Evolutionary conservation across 1,140 invertebrate genomes (phyloP).

Genomic region (Saccostrea cuccullata): DNA sequence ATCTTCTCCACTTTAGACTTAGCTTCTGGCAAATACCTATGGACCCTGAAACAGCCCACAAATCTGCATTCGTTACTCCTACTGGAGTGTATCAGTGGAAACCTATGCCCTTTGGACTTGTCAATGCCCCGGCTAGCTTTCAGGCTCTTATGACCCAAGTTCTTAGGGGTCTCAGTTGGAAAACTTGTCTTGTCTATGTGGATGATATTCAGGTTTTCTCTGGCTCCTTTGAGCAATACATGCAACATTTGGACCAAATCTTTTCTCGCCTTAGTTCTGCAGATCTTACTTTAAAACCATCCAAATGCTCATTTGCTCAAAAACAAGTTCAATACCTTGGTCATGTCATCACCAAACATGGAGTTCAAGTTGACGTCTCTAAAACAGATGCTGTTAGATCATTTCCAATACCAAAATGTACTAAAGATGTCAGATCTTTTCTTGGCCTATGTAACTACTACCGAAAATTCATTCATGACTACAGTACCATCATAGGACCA

Average conservation of each 20-base stretch:
- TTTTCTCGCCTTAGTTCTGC: no score
- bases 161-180: no score
- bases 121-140: conserved; percentile 45
- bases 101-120: conserved; percentile 55
- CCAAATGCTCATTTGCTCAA: no score
- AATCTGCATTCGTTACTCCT: conserved; percentile 35
- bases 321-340: no score
- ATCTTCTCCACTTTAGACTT: no score
- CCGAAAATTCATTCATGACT: conserved; percentile 47
- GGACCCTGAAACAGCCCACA: no score
- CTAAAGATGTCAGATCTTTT: neutral
- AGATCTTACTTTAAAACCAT: no score
- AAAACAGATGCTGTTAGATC: conserved; percentile 51
- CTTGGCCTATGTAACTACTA: conserved; percentile 71
- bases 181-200: neutral
- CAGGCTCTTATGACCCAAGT: no score
- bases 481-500: conserved; percentile 44
- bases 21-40: no score
- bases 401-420: no score
- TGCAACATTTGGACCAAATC: neutral
- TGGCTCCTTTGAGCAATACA: conserved; percentile 48
- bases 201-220: conserved; percentile 56
- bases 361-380: conserved; percentile 47
- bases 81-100: conserved; percentile 52
- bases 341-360: conserved; percentile 46